Evolutionary conservation across 2,888 invertebrate species (phyloP).

Genomic region (Digitonthophagus gazella): DNA sequence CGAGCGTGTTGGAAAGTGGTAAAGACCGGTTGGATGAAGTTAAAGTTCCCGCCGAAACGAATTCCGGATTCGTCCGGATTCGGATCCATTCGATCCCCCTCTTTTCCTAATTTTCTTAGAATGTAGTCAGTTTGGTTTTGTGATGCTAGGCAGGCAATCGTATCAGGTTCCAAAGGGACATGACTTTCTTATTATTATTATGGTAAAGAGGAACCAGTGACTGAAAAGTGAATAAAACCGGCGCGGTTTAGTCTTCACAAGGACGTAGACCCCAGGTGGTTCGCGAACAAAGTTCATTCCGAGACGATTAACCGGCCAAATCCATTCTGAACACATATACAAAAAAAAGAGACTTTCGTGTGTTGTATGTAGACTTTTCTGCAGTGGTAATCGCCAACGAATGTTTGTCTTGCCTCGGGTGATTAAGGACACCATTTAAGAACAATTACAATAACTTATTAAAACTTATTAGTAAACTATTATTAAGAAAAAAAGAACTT

Average conservation of each 20-base stretch:
- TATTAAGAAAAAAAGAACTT: too few relatives aligned
- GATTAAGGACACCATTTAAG: neutral
- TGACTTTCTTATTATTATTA: neutral
- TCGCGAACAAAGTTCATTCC: neutral
- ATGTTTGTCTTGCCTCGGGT: neutral
- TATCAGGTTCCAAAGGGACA: neutral
- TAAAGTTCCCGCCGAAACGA: neutral
- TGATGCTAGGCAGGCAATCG: slow-evolving; percentile 1
- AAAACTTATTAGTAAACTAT: too few relatives aligned
- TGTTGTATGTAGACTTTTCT: neutral
- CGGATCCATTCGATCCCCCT: slow-evolving; percentile 3
- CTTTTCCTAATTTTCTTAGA: slow-evolving; percentile 1
- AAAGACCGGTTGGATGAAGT: too few relatives aligned
- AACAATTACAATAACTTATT: too few relatives aligned
- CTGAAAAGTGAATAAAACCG: neutral
- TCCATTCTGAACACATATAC: neutral
- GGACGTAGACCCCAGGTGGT: neutral
- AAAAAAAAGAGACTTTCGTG: neutral
- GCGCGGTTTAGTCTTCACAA: neutral
- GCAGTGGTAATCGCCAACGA: neutral
- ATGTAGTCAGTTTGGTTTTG: slow-evolving; percentile 8
- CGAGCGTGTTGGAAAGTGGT: neutral
- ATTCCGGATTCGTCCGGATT: neutral
- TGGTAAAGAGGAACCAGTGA: neutral
- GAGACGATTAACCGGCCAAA: neutral